Evolutionary conservation across 2,113 vertebrate species (phyloP).

Genomic region (Recurvirostra avosetta): DNA sequence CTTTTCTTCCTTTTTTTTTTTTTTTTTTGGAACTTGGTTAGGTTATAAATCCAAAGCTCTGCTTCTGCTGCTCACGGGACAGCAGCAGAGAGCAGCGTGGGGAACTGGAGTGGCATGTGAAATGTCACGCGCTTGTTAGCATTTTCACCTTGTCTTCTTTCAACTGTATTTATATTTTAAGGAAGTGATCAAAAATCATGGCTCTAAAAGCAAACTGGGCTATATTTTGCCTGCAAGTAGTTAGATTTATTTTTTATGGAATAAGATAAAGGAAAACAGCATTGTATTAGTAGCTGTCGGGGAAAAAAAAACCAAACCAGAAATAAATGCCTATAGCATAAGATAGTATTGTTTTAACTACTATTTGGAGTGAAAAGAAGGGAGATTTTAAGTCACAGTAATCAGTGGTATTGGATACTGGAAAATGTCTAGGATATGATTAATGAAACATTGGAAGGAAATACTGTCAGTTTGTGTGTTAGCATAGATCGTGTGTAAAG

Average conservation of each 20-base stretch:
- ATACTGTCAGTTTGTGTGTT: not conserved
- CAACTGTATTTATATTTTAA: not conserved
- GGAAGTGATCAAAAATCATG: not conserved
- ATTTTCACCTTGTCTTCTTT: not conserved
- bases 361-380: not conserved
- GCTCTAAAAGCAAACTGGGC: not conserved
- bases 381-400: not conserved
- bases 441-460: conserved; percentile 58
- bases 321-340: not conserved
- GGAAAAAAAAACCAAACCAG: accelerated
- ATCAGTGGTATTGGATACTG: conserved; percentile 13
- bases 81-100: not conserved
- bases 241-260: not conserved
- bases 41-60: not conserved
- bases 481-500: conserved; percentile 22
- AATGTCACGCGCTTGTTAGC: not conserved
- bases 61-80: not conserved
- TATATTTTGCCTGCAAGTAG: not conserved
- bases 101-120: not conserved
- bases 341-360: not conserved
- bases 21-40: not conserved
- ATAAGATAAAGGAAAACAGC: not conserved
- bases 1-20: not conserved
- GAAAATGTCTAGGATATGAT: conserved; percentile 39
- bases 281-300: not conserved